Percentiles rank a stretch among this genome's conserved stretches.
Evolutionary conservation across 1,140 invertebrate species (phyloP).

Genomic region (Metopolophium dirhodum): DNA sequence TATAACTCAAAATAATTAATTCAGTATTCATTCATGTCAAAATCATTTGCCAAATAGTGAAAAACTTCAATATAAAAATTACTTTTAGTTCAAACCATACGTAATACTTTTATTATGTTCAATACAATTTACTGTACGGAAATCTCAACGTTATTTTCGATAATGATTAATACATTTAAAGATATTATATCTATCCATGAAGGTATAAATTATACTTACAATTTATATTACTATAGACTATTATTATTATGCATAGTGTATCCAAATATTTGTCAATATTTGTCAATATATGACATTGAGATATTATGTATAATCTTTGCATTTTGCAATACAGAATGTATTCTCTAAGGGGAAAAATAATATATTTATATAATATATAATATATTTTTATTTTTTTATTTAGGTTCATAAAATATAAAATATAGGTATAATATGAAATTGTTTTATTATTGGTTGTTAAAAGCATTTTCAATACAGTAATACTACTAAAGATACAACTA

Average conservation of each 20-base stretch:
- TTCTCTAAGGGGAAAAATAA: background rate
- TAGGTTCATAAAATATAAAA: background rate
- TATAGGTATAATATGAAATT: background rate
- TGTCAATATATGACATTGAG: background rate
- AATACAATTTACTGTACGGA: background rate
- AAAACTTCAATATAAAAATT: background rate
- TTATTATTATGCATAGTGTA: background rate
- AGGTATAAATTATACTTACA: background rate
- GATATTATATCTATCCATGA: background rate
- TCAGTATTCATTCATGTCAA: constrained; percentile 32
- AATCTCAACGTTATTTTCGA: background rate
- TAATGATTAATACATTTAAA: background rate
- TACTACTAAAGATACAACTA: background rate
- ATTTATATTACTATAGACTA: background rate
- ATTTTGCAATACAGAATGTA: background rate
- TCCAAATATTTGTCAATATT: constrained; percentile 2
- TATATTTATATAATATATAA: no score
- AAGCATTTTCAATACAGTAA: background rate
- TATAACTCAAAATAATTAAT: constrained; percentile 38
- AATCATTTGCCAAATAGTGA: constrained; percentile 33
- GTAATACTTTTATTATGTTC: background rate
- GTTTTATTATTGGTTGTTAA: background rate
- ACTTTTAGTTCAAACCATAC: constrained; percentile 13
- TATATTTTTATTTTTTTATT: background rate
- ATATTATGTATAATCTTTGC: background rate